Evolutionary conservation across 2,113 vertebrate species (phyloP).

Genomic region (Tringa solitaria): DNA sequence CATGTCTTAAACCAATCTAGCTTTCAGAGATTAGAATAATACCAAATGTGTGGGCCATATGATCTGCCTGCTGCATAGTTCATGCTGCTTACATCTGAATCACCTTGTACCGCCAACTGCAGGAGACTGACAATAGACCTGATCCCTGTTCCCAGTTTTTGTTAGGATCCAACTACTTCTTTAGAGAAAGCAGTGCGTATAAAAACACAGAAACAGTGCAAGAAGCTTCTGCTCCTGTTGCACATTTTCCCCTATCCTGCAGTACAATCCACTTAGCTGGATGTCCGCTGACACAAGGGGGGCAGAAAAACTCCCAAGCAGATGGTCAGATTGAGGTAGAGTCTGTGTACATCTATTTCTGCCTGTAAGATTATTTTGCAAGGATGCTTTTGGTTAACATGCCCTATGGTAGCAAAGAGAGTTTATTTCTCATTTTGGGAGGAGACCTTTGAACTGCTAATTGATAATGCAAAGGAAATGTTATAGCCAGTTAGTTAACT

Average conservation of each 20-base stretch:
- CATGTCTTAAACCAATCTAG: neutral
- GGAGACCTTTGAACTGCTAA: neutral
- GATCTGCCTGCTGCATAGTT: neutral
- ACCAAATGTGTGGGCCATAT: neutral
- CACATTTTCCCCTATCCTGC: neutral
- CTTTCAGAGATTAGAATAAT: neutral
- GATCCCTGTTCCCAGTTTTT: neutral
- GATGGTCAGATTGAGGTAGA: neutral
- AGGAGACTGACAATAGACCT: neutral
- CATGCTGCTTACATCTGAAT: neutral
- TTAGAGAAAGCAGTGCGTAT: neutral
- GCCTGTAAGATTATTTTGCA: neutral
- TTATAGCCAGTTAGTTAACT: neutral
- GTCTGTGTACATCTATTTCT: neutral
- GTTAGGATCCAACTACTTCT: neutral
- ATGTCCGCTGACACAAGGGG: rapidly evolving
- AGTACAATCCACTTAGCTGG: neutral
- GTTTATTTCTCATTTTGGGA: neutral
- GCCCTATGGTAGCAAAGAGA: neutral
- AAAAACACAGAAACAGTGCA: neutral
- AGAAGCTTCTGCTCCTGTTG: neutral
- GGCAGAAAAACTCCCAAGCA: neutral
- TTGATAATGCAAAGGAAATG: neutral
- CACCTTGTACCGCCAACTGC: rapidly evolving
- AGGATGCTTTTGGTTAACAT: neutral